These are phyloP conservation scores for Monodelphis domestica DNA, from an alignment of 2,797 vertebrate species.

Conservation along the genomic window DNA sequence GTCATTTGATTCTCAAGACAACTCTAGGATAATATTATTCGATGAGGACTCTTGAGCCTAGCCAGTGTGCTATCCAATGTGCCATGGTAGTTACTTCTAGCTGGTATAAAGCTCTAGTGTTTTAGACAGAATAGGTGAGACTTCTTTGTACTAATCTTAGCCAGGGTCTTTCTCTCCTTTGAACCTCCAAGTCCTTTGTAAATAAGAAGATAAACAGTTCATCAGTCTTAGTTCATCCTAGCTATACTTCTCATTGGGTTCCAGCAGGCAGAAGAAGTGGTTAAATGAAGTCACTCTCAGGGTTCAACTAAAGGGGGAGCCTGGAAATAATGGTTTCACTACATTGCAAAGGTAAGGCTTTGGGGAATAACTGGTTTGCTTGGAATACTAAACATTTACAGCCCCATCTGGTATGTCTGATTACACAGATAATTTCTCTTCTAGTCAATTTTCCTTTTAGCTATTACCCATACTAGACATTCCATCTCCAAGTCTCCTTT, in stretches of 20 bases:
- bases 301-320: not conserved
- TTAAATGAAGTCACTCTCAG: not conserved
- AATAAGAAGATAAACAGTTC: not conserved
- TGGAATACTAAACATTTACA: not conserved
- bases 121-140: not conserved
- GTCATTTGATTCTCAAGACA: not conserved
- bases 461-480: not conserved
- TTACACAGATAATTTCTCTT: not conserved
- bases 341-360: not conserved
- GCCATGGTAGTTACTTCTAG: not conserved
- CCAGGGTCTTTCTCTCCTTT: not conserved
- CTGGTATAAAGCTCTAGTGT: not conserved
- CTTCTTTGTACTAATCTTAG: not conserved
- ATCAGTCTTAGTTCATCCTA: not conserved
- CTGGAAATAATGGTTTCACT: not conserved
- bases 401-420: not conserved
- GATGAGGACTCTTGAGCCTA: not conserved
- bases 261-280: not conserved
- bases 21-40: not conserved
- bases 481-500: too few species aligned
- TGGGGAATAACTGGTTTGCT: not conserved
- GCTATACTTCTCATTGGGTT: not conserved
- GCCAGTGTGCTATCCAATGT: not conserved
- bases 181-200: not conserved
- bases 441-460: not conserved